Conservation (phyloP, 2,113 vertebrate genomes). For the Microtus pennsylvanicus region DNA sequence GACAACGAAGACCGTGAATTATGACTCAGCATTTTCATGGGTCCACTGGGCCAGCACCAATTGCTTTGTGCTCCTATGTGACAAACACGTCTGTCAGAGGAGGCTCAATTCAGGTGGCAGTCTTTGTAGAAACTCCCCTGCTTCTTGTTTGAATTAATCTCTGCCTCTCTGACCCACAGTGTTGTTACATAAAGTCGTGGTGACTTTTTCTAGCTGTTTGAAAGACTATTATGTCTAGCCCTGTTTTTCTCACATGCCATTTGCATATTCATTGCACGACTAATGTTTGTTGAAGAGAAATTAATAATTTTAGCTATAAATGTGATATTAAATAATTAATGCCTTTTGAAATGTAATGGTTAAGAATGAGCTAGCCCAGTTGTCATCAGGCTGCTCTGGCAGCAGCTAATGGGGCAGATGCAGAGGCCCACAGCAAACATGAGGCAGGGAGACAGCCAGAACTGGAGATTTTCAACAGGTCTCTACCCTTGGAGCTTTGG, state of each 20-base stretch:
- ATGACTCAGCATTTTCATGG: neutral
- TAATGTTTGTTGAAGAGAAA: conserved; percentile 22
- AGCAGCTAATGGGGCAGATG: neutral
- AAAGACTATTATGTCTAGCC: neutral
- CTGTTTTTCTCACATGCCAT: neutral
- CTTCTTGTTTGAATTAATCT: neutral
- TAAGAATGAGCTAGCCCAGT: neutral
- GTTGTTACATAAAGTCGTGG: neutral
- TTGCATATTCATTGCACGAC: neutral
- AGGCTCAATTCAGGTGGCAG: neutral
- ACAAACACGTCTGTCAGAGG: neutral
- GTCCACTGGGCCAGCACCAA: neutral
- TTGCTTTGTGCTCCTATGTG: neutral
- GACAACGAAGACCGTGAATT: neutral
- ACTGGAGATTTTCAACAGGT: neutral
- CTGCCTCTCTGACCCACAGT: neutral
- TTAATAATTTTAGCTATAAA: conserved; percentile 25
- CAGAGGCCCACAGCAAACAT: neutral
- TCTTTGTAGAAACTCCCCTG: neutral
- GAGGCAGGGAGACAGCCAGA: neutral
- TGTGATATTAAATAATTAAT: conserved; percentile 1
- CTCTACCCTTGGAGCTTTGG: neutral
- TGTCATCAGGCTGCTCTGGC: neutral
- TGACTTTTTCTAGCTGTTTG: neutral
- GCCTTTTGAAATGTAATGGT: neutral